These are phyloP conservation scores for Xylocopa sonorina DNA, from an alignment of 1,140 invertebrate genomes.

Conservation along the genomic window DNA sequence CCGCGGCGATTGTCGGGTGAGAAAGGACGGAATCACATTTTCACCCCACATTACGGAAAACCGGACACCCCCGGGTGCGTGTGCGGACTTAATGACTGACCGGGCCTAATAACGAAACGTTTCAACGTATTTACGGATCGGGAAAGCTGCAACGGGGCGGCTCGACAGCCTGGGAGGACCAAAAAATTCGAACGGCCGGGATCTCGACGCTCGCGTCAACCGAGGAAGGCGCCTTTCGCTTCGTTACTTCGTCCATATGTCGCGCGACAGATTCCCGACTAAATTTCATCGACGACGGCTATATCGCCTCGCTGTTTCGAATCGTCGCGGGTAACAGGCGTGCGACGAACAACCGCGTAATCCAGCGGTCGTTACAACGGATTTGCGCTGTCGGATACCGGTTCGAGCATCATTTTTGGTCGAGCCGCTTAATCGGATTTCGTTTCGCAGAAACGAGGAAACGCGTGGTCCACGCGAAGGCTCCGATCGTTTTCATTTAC, in stretches of 20 bases:
- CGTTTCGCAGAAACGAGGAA: slow-evolving; percentile 57
- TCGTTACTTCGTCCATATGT: too few species aligned
- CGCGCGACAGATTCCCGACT: too few species aligned
- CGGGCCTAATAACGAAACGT: slow-evolving; percentile 40
- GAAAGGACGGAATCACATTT: slow-evolving; percentile 50
- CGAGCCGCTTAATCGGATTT: slow-evolving; percentile 66
- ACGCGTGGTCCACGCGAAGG: background rate
- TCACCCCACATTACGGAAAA: slow-evolving; percentile 37
- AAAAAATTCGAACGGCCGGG: too few species aligned
- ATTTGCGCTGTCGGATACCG: background rate
- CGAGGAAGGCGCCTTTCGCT: background rate
- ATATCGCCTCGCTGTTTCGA: too few species aligned
- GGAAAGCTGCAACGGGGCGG: background rate
- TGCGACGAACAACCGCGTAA: slow-evolving; percentile 19
- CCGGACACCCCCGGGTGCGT: slow-evolving; percentile 30
- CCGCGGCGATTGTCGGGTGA: slow-evolving; percentile 45
- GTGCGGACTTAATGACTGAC: slow-evolving; percentile 42
- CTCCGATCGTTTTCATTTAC: slow-evolving; percentile 70
- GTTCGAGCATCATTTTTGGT: slow-evolving; percentile 23
- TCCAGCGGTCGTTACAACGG: slow-evolving; percentile 32
- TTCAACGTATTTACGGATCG: slow-evolving; percentile 1
- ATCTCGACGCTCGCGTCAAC: too few species aligned
- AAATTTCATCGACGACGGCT: too few species aligned
- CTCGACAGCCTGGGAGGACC: too few species aligned
- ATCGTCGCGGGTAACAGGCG: background rate